These are phyloP conservation scores for Linyphia triangularis DNA, from an alignment of 2,888 invertebrate genomes.

Conservation along the genomic window DNA sequence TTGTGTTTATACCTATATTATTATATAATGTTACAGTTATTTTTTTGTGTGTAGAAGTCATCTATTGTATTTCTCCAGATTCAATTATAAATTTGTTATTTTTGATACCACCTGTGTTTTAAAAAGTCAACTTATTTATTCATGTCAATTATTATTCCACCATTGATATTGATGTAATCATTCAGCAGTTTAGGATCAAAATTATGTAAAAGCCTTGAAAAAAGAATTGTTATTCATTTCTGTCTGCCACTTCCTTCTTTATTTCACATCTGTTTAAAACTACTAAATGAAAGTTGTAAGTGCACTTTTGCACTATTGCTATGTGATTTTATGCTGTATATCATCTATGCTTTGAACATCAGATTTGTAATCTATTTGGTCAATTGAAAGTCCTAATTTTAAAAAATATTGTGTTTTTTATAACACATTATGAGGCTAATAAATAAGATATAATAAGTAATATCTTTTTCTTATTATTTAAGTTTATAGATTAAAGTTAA, in stretches of 20 bases:
- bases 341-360: background rate
- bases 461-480: no score
- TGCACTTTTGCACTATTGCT: background rate
- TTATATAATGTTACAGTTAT: slow-evolving; percentile 59
- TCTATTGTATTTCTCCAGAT: slow-evolving; percentile 63
- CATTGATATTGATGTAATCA: slow-evolving; percentile 42
- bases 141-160: slow-evolving; percentile 69
- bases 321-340: background rate
- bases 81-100: slow-evolving; percentile 56
- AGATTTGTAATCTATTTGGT: background rate
- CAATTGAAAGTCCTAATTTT: background rate
- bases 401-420: no score
- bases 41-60: slow-evolving; percentile 65
- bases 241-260: slow-evolving; percentile 67
- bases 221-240: slow-evolving; percentile 53
- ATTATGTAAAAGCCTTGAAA: slow-evolving; percentile 54
- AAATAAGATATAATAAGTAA: no score
- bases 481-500: no score
- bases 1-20: slow-evolving; percentile 69
- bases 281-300: background rate
- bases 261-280: background rate
- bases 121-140: slow-evolving; percentile 60
- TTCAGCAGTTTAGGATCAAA: slow-evolving; percentile 71
- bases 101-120: slow-evolving; percentile 55
- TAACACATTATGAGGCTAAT: no score